Evolutionary conservation across 2,888 invertebrate species (phyloP).

Genomic region (Athrips mouffetella): DNA sequence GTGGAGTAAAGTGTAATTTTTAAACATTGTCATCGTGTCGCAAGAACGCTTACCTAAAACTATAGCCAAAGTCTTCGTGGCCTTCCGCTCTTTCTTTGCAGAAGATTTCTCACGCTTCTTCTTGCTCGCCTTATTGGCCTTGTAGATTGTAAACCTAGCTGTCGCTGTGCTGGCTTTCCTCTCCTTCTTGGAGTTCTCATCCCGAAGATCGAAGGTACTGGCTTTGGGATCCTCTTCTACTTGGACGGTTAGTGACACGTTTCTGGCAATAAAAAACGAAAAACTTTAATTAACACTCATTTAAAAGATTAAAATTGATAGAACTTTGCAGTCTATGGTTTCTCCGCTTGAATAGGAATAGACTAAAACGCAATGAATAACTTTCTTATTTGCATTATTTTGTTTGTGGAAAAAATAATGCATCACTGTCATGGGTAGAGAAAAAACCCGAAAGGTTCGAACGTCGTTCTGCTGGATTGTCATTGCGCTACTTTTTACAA

Average conservation of each 20-base stretch:
- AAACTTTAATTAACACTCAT: not conserved
- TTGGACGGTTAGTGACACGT: conserved; percentile 77
- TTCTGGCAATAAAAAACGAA: conserved; percentile 56
- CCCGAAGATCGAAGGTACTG: conserved; percentile 60
- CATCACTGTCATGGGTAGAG: no score
- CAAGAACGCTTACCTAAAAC: conserved; percentile 92
- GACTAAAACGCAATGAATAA: not conserved
- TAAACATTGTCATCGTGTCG: no score
- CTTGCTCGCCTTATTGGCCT: conserved; percentile 95
- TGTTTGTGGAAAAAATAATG: not conserved
- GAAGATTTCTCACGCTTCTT: conserved; percentile 97
- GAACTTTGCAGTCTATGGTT: no score
- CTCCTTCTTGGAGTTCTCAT: conserved; percentile 82
- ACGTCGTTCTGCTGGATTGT: no score
- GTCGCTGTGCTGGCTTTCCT: conserved; percentile 82
- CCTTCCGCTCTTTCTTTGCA: conserved; percentile 96
- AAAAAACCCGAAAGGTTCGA: no score
- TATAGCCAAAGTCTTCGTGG: conserved; percentile 98
- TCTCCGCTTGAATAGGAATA: no score
- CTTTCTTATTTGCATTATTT: not conserved
- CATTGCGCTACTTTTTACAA: no score
- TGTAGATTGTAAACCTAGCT: conserved; percentile 92
- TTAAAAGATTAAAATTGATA: no score
- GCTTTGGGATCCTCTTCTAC: conserved; percentile 62
- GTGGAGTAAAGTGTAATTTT: no score